These are phyloP conservation scores for Heloderma charlesbogerti DNA, from an alignment of 2,113 vertebrate genomes.

Conservation along the genomic window DNA sequence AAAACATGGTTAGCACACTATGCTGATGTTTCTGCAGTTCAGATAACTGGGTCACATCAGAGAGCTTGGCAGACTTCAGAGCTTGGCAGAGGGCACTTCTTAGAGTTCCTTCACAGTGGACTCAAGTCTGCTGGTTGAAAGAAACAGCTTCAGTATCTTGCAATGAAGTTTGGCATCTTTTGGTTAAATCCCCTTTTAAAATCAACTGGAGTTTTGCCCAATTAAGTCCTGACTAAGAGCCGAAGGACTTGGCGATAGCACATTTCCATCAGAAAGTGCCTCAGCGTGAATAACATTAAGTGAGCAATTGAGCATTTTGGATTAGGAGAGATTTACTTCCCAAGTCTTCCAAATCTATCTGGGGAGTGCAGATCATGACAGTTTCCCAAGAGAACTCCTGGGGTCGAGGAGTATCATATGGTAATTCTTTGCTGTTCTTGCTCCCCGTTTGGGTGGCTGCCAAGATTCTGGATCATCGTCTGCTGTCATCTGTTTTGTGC, in stretches of 20 bases:
- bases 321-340: conserved; percentile 44
- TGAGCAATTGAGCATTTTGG: conserved; percentile 37
- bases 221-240: background rate
- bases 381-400: conserved; percentile 48
- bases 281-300: conserved; percentile 16
- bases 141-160: background rate
- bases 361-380: conserved; percentile 33
- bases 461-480: conserved; percentile 9
- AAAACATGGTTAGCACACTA: background rate
- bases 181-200: background rate
- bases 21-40: background rate
- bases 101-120: background rate
- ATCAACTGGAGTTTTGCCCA: conserved; percentile 1
- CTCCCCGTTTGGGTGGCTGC: conserved; percentile 27
- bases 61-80: background rate
- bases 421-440: conserved; percentile 45
- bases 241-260: background rate
- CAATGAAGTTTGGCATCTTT: background rate
- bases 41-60: background rate
- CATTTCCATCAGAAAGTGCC: conserved; percentile 15
- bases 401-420: conserved; percentile 33
- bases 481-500: conserved; percentile 28
- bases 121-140: background rate
- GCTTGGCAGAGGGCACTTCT: background rate
- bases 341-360: conserved; percentile 51